A percentile compares a stretch with the other conserved stretches of the same genome.
Evolutionary conservation across 2,888 invertebrate genomes (phyloP).

Genomic region (Dioctria linearis): DNA sequence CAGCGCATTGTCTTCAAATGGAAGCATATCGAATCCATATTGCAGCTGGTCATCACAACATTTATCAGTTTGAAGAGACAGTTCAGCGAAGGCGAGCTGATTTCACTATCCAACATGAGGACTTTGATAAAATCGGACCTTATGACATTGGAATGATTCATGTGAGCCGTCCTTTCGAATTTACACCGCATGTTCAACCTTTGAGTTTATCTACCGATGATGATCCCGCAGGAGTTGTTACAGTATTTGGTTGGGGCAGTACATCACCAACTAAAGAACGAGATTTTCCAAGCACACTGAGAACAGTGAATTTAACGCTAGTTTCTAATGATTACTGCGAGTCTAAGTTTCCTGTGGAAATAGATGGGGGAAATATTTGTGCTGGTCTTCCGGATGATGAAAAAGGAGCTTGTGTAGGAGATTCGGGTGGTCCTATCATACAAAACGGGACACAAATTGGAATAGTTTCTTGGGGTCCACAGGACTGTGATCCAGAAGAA

Average conservation of each 20-base stretch:
- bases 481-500: constrained; percentile 64
- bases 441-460: constrained; percentile 63
- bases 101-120: constrained; percentile 40
- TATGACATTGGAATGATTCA: constrained; percentile 58
- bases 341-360: constrained; percentile 28
- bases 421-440: constrained; percentile 61
- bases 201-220: constrained; percentile 37
- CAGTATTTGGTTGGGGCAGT: constrained; percentile 59
- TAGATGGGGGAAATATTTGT: constrained; percentile 56
- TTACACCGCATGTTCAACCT: constrained; percentile 50
- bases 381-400: constrained; percentile 55
- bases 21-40: constrained; percentile 47
- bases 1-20: constrained; percentile 58
- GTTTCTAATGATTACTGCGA: constrained; percentile 53
- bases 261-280: constrained; percentile 33
- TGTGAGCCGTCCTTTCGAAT: constrained; percentile 52
- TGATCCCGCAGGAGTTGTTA: constrained; percentile 39
- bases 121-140: constrained; percentile 55
- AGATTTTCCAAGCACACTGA: constrained; percentile 51
- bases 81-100: constrained; percentile 49
- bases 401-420: constrained; percentile 59
- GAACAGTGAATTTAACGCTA: constrained; percentile 54
- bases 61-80: constrained; percentile 3
- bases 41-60: constrained; percentile 53
- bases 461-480: constrained; percentile 68